Evolutionary conservation across 2,797 vertebrate species (phyloP).

Genomic region (Mycteria americana): DNA sequence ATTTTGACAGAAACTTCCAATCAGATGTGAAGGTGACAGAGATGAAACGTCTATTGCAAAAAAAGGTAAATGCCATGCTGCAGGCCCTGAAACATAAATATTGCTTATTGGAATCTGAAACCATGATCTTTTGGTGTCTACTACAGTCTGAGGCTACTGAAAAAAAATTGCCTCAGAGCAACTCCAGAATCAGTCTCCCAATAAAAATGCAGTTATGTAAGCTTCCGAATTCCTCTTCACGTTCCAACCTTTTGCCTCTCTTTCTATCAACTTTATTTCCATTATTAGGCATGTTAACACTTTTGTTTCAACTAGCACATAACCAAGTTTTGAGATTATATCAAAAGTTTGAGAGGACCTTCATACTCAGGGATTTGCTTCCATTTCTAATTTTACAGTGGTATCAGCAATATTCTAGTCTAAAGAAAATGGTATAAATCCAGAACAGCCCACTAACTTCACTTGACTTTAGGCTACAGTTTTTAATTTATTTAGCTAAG

Average conservation of each 20-base stretch:
- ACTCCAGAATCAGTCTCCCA: not conserved
- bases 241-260: not conserved
- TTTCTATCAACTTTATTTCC: not conserved
- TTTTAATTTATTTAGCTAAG: not conserved
- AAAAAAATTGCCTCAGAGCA: not conserved
- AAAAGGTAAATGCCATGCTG: not conserved
- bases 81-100: not conserved
- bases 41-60: not conserved
- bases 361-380: not conserved
- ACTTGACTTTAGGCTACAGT: not conserved
- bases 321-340: not conserved
- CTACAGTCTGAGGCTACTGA: not conserved
- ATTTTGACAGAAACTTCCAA: not conserved
- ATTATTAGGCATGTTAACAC: not conserved
- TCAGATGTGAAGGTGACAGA: not conserved
- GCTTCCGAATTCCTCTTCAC: not conserved
- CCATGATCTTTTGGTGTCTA: not conserved
- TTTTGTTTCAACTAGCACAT: not conserved
- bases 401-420: not conserved
- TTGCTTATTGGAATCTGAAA: no score
- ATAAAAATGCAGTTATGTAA: not conserved
- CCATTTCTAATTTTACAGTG: not conserved
- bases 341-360: not conserved
- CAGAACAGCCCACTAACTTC: not conserved
- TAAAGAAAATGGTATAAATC: not conserved